A percentile compares a stretch with the other conserved stretches of the same genome.
These are phyloP conservation scores for Drosophila trichaetosa DNA, from an alignment of 2,888 invertebrate species.

Conservation along the genomic window DNA sequence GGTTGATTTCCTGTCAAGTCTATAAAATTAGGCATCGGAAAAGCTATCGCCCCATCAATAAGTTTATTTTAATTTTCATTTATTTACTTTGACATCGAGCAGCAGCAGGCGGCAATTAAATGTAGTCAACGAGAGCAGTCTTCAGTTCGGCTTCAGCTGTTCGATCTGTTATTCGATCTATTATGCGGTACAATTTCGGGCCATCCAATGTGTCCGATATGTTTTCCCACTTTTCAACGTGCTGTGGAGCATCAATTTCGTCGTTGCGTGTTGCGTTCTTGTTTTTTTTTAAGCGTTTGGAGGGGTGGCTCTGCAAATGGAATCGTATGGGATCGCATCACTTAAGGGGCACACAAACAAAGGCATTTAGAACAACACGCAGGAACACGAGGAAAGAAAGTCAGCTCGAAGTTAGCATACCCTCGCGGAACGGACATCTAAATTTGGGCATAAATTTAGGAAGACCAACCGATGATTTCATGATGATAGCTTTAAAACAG, in stretches of 20 bases:
- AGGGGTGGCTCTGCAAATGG: slow-evolving; percentile 16
- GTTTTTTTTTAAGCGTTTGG: slow-evolving; percentile 41
- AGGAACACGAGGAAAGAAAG: neutral
- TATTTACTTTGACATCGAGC: slow-evolving; percentile 79
- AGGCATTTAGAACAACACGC: neutral
- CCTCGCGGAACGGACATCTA: neutral
- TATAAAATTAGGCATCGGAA: slow-evolving; percentile 42
- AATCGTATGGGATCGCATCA: slow-evolving; percentile 61
- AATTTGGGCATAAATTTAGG: neutral
- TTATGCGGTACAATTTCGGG: slow-evolving; percentile 28
- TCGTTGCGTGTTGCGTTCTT: slow-evolving; percentile 33
- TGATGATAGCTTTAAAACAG: neutral
- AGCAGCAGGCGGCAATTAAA: slow-evolving; percentile 79
- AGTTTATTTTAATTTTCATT: slow-evolving; percentile 75
- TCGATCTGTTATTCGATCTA: slow-evolving; percentile 26
- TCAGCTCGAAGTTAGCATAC: neutral
- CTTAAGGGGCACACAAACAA: slow-evolving; percentile 60
- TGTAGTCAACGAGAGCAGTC: slow-evolving; percentile 71
- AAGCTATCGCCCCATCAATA: slow-evolving; percentile 63
- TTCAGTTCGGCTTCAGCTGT: slow-evolving; percentile 23
- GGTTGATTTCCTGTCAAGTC: slow-evolving; percentile 40
- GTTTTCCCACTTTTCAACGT: slow-evolving; percentile 26
- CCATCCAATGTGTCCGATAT: slow-evolving; percentile 27
- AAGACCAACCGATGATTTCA: neutral
- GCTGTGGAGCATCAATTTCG: slow-evolving; percentile 47